phyloP scores from a whole-genome alignment of 2,113 vertebrate genomes.

The Zosterops borbonicus region DNA sequence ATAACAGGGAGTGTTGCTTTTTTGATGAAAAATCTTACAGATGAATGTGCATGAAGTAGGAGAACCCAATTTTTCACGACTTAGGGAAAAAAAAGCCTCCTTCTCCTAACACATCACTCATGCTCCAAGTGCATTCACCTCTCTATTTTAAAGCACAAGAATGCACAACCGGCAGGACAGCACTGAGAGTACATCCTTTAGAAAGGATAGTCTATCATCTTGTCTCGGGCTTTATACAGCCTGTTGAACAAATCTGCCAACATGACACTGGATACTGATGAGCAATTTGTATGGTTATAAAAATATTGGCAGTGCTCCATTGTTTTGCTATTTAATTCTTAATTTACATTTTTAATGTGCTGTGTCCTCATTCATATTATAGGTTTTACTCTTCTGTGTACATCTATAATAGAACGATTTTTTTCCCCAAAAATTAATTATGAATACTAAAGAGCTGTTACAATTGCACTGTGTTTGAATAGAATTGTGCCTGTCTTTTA shows the following conservation, averaged over 20 bases:
- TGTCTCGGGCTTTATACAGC: conserved; percentile 18
- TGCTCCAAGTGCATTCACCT: background rate
- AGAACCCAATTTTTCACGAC: background rate
- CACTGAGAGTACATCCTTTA: background rate
- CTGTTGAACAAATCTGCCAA: conserved; percentile 56
- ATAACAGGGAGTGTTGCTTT: background rate
- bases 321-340: conserved; percentile 76
- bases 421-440: conserved; percentile 40
- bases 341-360: conserved; percentile 77
- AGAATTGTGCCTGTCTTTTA: background rate
- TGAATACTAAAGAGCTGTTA: conserved; percentile 41
- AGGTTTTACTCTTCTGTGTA: conserved; percentile 61
- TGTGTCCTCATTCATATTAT: conserved; percentile 67
- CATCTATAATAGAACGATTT: conserved; percentile 55
- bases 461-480: conserved; percentile 13
- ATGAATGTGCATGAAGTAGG: background rate
- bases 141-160: background rate
- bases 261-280: conserved; percentile 60
- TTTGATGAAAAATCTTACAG: background rate
- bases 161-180: background rate
- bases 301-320: conserved; percentile 66
- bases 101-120: background rate
- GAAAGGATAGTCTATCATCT: conserved; percentile 47
- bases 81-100: background rate
- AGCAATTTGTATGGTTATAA: conserved; percentile 64